Evolutionary conservation across 2,888 invertebrate genomes (phyloP), one percentile per base, ranked within the genome.

Genomic region (Limnephilus auricula): DNA sequence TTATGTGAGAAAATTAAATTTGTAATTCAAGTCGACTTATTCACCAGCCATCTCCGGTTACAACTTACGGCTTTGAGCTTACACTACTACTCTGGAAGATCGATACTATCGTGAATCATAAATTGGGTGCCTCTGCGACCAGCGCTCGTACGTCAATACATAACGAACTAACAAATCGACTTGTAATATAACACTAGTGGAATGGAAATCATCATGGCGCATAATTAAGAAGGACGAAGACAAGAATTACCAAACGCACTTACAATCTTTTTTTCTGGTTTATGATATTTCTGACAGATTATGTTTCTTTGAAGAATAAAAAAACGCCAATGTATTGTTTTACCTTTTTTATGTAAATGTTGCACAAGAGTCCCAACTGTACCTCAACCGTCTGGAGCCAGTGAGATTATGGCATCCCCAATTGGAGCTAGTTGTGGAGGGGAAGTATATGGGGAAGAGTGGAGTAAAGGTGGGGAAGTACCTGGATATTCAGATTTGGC

Each of bases 101-200:
- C 85, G 65, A 85, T 82, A 45, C 13, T 32, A 25, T 78, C 78
- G 87, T 88, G 87, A 78, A 88, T 88, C 87, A 88, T 88, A 88
- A 88, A 88, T 88, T 88, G n/a, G 65, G 65, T 31, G 37, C 87
- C 34, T 34, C 78, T 5, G 40, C 79, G 32, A 37, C 78, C 12
- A 34, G 32, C 30, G 18, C 87, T 12, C 78, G 79, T 78, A 88
- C 37, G 78, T 34, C 87, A 88, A 79, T 88, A 78, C 31, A 79
- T 34, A 78, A 65, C 65, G 25, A 25, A 65, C 65, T 65, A 65
- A 88, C 87, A 65, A 88, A 88, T 88, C 79, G 87, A 79, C 65
- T n/a, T 37, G 87, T 88, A 88, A 88, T 88, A 88, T 88, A 34
- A 88, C 79, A 65, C 87, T 15, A 50, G 34, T 65, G 78, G 87